These are phyloP conservation scores for Cyaniris semiargus DNA, from an alignment of 2,888 invertebrate species.

Conservation along the genomic window DNA sequence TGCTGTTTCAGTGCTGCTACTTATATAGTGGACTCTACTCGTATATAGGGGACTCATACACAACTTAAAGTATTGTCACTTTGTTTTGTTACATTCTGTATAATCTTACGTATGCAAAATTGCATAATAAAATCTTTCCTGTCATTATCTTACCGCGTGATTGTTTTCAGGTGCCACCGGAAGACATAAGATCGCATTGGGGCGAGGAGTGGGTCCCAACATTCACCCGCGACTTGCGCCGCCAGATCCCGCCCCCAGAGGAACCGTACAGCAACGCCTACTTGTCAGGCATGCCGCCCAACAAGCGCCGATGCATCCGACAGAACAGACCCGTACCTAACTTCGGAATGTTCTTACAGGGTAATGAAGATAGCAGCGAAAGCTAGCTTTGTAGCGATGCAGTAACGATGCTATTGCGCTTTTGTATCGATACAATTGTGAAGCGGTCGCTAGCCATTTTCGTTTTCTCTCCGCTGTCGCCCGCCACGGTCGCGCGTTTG, in stretches of 20 bases:
- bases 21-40: too few species aligned
- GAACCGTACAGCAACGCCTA: constrained; percentile 92
- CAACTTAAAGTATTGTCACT: too few species aligned
- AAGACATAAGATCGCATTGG: constrained; percentile 72
- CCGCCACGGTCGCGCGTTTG: too few species aligned
- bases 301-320: constrained; percentile 88
- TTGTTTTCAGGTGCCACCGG: constrained; percentile 52
- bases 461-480: too few species aligned
- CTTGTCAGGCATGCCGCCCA: constrained; percentile 92
- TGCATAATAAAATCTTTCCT: not conserved
- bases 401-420: too few species aligned
- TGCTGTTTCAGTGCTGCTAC: too few species aligned
- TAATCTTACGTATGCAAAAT: too few species aligned
- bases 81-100: too few species aligned
- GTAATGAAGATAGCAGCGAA: constrained; percentile 43
- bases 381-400: not conserved
- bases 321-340: constrained; percentile 56
- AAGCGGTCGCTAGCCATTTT: too few species aligned
- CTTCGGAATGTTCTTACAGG: constrained; percentile 57
- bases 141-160: not conserved
- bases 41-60: too few species aligned
- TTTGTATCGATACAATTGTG: too few species aligned
- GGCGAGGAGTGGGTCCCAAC: constrained; percentile 89
- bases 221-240: constrained; percentile 88
- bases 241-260: constrained; percentile 82